Percentiles rank a stretch among this genome's conserved stretches.
phyloP scores from a whole-genome alignment of 2,888 invertebrate genomes.

The Monoplex corrugatus region DNA sequence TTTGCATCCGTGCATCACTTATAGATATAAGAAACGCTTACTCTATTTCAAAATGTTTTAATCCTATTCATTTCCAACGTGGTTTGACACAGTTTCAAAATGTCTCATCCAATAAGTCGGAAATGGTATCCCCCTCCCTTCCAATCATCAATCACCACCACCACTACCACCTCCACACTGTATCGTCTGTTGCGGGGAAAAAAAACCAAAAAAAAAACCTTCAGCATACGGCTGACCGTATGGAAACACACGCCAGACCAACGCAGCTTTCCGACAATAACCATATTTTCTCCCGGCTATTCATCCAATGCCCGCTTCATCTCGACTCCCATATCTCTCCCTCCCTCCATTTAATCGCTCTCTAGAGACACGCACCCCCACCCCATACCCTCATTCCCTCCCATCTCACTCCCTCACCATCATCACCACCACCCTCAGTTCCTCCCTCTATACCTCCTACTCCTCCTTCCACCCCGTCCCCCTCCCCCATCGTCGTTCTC shows the following conservation, averaged over 20 bases:
- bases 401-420: no score
- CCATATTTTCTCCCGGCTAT: constrained; percentile 18
- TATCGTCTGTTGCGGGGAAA: neutral
- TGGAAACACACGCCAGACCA: neutral
- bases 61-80: no score
- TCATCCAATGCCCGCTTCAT: neutral
- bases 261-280: constrained; percentile 1
- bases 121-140: neutral
- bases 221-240: neutral
- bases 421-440: neutral
- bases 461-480: neutral
- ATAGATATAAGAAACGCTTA: no score
- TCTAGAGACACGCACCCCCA: neutral
- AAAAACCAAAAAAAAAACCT: neutral
- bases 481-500: neutral
- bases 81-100: no score
- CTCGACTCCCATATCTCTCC: neutral
- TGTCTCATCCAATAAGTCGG: no score
- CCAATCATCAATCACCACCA: neutral
- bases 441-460: neutral
- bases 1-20: no score
- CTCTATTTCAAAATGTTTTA: no score
- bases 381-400: no score
- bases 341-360: neutral
- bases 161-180: neutral